Conservation (phyloP, 2,113 vertebrate genomes). For the Delphinus delphis region DNA sequence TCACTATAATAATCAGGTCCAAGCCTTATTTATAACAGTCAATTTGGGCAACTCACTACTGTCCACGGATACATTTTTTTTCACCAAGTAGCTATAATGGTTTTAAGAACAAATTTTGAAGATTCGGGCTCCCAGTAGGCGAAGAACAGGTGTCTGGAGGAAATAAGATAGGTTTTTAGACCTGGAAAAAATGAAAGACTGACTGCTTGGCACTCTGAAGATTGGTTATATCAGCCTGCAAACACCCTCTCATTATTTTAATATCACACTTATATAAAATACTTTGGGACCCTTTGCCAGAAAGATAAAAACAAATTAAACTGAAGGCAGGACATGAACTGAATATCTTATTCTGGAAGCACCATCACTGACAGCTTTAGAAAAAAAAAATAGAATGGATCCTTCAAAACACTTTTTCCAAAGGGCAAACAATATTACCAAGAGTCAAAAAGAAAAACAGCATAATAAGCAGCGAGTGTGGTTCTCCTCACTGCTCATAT, state of each 20-base stretch:
- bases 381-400: slow-evolving; percentile 10
- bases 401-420: background rate
- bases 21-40: background rate
- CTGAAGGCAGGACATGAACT: background rate
- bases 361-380: background rate
- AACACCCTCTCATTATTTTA: slow-evolving; percentile 21
- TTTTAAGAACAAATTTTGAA: slow-evolving; percentile 19
- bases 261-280: background rate
- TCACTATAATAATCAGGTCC: background rate
- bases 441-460: background rate
- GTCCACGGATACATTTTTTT: background rate
- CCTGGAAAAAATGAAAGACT: background rate
- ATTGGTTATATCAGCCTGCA: background rate
- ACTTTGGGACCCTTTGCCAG: background rate
- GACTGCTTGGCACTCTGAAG: background rate
- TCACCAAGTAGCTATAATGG: background rate
- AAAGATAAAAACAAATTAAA: background rate
- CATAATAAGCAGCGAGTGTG: background rate
- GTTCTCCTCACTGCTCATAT: background rate
- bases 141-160: background rate
- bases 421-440: background rate
- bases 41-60: slow-evolving; percentile 1
- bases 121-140: background rate
- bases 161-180: slow-evolving; percentile 32
- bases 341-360: background rate